These are phyloP conservation scores for Heliconius aoede DNA, from an alignment of 2,888 invertebrate genomes.

Conservation along the genomic window DNA sequence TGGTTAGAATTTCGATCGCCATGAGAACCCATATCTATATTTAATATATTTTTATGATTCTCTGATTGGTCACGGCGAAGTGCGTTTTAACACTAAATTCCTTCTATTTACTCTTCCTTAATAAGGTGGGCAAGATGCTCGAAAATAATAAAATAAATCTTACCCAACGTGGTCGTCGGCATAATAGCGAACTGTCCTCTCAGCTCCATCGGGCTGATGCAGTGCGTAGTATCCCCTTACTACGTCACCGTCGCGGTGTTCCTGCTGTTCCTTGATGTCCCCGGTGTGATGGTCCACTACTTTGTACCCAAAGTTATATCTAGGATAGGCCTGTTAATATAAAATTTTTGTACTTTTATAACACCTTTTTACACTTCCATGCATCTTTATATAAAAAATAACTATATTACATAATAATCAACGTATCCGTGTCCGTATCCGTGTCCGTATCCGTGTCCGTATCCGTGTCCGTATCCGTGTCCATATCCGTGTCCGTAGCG, in stretches of 20 bases:
- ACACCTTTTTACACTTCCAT: too few relatives aligned
- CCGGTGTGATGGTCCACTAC: slow-evolving; percentile 75
- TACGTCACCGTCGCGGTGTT: slow-evolving; percentile 34
- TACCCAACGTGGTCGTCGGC: slow-evolving; percentile 72
- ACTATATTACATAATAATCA: slow-evolving; percentile 42
- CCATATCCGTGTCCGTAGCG: too few relatives aligned
- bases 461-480: slow-evolving; percentile 30
- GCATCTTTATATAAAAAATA: too few relatives aligned
- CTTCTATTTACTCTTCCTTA: background rate
- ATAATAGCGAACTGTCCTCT: slow-evolving; percentile 80
- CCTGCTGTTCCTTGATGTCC: slow-evolving; percentile 60
- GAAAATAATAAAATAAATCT: slow-evolving; percentile 21
- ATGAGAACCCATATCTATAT: too few relatives aligned
- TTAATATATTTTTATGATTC: too few relatives aligned
- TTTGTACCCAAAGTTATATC: slow-evolving; percentile 68
- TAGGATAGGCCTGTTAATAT: slow-evolving; percentile 47
- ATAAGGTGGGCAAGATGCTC: rapidly evolving
- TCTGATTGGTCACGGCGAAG: too few relatives aligned
- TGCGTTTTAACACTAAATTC: background rate
- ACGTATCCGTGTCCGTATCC: too few relatives aligned
- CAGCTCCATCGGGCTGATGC: slow-evolving; percentile 76
- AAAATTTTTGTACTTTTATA: too few relatives aligned
- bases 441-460: too few relatives aligned
- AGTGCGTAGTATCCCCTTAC: slow-evolving; percentile 72
- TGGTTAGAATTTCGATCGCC: too few relatives aligned